phyloP scores from a whole-genome alignment of 2,113 vertebrate species.

The Thunnus thynnus region DNA sequence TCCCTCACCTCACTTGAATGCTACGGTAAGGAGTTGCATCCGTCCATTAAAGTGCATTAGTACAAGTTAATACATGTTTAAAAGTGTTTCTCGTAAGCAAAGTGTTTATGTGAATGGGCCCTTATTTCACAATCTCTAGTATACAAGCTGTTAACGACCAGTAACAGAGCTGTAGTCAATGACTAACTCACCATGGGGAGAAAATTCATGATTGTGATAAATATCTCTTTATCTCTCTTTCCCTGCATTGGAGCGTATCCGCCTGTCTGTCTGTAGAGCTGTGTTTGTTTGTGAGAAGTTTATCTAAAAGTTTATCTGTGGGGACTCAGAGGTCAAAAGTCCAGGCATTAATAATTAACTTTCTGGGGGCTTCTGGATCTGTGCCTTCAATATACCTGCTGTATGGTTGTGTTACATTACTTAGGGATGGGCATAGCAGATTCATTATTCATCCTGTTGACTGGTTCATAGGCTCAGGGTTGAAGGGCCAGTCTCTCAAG shows the following conservation, averaged over 20 bases:
- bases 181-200: too few relatives aligned
- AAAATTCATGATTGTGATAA: constrained; percentile 10
- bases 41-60: neutral
- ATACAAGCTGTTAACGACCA: neutral
- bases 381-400: constrained; percentile 12
- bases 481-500: constrained; percentile 47
- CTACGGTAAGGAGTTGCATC: neutral
- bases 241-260: neutral
- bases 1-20: neutral
- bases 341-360: constrained; percentile 60
- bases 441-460: constrained; percentile 67
- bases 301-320: constrained; percentile 33
- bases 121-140: neutral
- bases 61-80: neutral
- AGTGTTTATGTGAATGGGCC: neutral
- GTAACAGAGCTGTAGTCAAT: constrained; percentile 1
- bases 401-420: constrained; percentile 25
- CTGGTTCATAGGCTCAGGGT: constrained; percentile 47
- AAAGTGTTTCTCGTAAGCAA: neutral
- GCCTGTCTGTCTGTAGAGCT: neutral
- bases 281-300: constrained; percentile 17
- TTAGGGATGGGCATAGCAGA: constrained; percentile 17
- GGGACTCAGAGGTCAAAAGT: constrained; percentile 11
- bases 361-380: constrained; percentile 19
- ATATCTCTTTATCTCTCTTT: neutral